Evolutionary conservation across 2,113 vertebrate genomes (phyloP), one percentile per base, ranked within the genome.

Genomic region (Triplophysa dalaica): DNA sequence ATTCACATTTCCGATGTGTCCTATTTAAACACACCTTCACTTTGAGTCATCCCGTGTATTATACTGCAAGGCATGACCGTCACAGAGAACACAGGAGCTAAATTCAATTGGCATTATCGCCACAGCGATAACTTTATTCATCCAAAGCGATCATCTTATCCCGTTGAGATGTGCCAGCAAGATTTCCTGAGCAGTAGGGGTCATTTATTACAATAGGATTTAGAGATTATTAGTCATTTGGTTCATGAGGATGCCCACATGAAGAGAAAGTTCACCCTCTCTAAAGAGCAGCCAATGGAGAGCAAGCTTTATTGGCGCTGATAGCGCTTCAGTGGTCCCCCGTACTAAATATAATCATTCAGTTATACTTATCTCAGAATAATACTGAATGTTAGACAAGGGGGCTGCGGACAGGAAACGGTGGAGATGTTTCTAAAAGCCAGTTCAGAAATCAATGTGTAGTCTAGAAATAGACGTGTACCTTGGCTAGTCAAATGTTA

Each of bases 51-150:
- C 66, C 16, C 21, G 43, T 67, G 61, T 38, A 68, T 54, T 78
- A 73, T 22, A 38, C 52, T 24, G 43, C 69, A 24, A 56, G 70
- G 54, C 45, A 38, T 56, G 65, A 70, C 58, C 19, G 16, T 14
- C 33, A 50, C 41, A 5, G 10, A 50, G 64, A 48, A 75, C 22
- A 16, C 56, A 58, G 72, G 79, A 72, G 87, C 83, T 83, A 38
- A 85, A 85, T 79, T 72, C 69, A 67, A 81, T 63, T 87, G 85
- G 82, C 86, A 88, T 88, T 87, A 87, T 89, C 77, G 75, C 65
- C 68, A 79, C 50, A 54, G 74, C 81, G 60, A 67, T 87, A 82
- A 79, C 81, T 70, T 84, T 85, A 82, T 81, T 70, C 45, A 11
- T 68, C 73, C 73, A 85, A 83, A 85, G 82, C 87, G 74, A 84